These are phyloP conservation scores for Nymphalis urticae DNA, from an alignment of 2,888 invertebrate species.

Conservation along the genomic window DNA sequence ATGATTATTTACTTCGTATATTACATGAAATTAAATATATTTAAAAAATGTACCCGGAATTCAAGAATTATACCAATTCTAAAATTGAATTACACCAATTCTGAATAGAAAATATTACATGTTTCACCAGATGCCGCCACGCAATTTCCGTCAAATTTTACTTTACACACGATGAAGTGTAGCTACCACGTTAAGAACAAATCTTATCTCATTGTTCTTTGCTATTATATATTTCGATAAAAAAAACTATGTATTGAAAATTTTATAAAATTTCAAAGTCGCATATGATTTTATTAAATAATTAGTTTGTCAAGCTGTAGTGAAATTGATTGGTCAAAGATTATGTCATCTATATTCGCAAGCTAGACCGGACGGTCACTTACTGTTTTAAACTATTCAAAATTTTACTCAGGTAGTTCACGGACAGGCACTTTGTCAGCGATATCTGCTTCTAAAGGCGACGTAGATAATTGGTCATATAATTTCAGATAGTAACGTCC, in stretches of 20 bases:
- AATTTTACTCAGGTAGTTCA: too few relatives aligned
- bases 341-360: too few relatives aligned
- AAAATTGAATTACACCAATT: background rate
- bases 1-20: slow-evolving; percentile 6
- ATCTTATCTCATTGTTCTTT: background rate
- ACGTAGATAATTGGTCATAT: too few relatives aligned
- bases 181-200: background rate
- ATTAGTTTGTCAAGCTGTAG: too few relatives aligned
- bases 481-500: too few relatives aligned
- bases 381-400: too few relatives aligned
- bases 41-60: background rate
- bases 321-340: too few relatives aligned
- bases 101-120: background rate
- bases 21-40: background rate
- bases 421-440: too few relatives aligned
- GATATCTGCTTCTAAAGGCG: too few relatives aligned
- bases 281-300: too few relatives aligned
- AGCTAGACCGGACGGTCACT: too few relatives aligned
- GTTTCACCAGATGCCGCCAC: background rate
- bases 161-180: background rate
- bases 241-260: background rate
- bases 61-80: background rate
- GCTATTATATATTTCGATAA: background rate
- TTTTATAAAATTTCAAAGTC: too few relatives aligned
- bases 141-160: slow-evolving; percentile 1